Evolutionary conservation across 37 sponge, comb jelly and placozoan genomes (phyloP).

Genomic region (Theonella swinhoei): DNA sequence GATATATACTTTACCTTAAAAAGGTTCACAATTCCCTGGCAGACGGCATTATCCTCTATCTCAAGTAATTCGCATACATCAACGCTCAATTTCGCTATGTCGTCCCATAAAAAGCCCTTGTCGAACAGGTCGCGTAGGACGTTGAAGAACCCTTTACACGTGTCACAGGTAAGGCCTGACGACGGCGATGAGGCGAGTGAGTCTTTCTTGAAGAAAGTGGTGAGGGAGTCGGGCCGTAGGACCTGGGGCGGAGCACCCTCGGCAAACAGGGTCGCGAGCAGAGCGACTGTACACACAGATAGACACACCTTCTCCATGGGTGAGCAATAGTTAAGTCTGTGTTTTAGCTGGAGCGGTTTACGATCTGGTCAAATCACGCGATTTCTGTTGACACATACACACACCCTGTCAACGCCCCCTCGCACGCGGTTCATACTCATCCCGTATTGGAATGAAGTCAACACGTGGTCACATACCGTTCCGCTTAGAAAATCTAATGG

Average conservation of each 20-base stretch:
- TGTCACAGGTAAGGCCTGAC: slow-evolving; percentile 42
- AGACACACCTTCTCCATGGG: neutral
- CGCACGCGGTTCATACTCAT: no score
- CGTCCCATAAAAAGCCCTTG: slow-evolving; percentile 43
- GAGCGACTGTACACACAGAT: neutral
- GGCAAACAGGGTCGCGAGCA: neutral
- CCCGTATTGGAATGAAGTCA: no score
- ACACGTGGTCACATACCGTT: no score
- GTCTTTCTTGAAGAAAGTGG: neutral
- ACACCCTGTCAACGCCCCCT: neutral
- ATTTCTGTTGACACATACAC: neutral
- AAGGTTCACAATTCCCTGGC: slow-evolving; percentile 47
- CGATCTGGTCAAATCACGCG: neutral
- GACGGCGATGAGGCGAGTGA: neutral
- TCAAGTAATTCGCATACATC: slow-evolving; percentile 45
- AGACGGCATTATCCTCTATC: slow-evolving; percentile 71
- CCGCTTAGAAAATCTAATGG: neutral
- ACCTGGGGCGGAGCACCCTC: neutral
- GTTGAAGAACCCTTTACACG: slow-evolving; percentile 50
- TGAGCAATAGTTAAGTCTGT: no score
- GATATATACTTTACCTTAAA: slow-evolving; percentile 55
- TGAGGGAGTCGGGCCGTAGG: no score
- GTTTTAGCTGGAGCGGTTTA: neutral
- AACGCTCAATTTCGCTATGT: slow-evolving; percentile 45
- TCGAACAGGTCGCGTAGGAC: slow-evolving; percentile 35